Base-by-base conservation (phyloP, 2,113 vertebrate genomes). In the Megatriorchis doriae region DNA sequence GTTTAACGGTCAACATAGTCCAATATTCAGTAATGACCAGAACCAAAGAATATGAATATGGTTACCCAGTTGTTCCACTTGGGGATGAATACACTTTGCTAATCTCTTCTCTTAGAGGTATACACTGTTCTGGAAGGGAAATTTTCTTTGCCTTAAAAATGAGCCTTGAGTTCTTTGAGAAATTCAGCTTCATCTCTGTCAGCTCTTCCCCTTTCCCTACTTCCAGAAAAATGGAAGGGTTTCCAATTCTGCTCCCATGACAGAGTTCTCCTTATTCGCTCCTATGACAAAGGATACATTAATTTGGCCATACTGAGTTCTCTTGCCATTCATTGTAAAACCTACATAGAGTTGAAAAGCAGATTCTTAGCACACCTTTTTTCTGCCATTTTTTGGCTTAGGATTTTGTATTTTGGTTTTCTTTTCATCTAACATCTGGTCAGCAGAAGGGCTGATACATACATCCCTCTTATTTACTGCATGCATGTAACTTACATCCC, bases 351-450 rank as follows among this genome's bases (percentile, higher is more conserved):
- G 83, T 1, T 71, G 66, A 81, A 82, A 89, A 87, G 84, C 83
- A 94, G 97, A 96, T 92, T 90, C 80, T 94, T 73, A 65, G 55
- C 81, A 90, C 86, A 96, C 93, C 89, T 84, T 91, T 95, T 17
- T 90, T 19, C 81, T 52, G 48, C 10, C 27, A 29, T n/a, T 92
- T 77, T 59, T 59, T 62, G 26, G 23, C 73, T 91, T 42, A 61
- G 38, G 48, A 72, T 94, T 94, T 88, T 93, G 56, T 32, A 58
- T 79, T 95, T 91, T 89, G 71, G 63, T 88, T 72, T 81, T 65
- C 65, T 89, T 95, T 86, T 74, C 87, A 86, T 87, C 93, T 78
- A 96, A 98, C 98, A 99, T 99, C 98, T 98, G 99, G 98, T 96
- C 97, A 98, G 95, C 98, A 98, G 98, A 95, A 96, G 94, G 93